Base-by-base conservation (phyloP, 1,140 invertebrate genomes). In the Drosophila varians region DNA sequence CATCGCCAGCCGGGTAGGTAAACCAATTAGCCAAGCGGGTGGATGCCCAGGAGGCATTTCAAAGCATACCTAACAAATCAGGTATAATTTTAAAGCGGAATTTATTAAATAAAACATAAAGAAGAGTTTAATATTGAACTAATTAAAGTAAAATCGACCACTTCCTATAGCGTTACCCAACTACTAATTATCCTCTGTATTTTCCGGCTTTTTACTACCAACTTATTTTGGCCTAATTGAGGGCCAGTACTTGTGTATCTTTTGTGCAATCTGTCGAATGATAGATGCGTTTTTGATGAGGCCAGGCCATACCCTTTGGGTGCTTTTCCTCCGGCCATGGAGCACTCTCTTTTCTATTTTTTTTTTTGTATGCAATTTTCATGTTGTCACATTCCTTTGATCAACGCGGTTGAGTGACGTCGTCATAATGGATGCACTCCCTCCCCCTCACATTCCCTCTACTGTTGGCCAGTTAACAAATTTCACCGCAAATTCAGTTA, bases 1-100 rank as follows among this genome's bases (percentile, higher is more conserved):
- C 87, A 65, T 90, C 87, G 28, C 87, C 87, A 74, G 87, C 87
- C 11, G 87, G 87, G 87, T 90, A 90, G 25, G 87, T 68, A 42
- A 25, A 26, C 9, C 16, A 52, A 26, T 52, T 19, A 34, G 38
- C 11, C 8, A 0, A 7, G 18, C n/a, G n/a, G n/a, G n/a, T n/a
- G n/a, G n/a, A n/a, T n/a, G n/a, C n/a, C n/a, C n/a, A n/a, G n/a
- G n/a, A n/a, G n/a, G n/a, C n/a, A n/a, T n/a, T n/a, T n/a, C n/a
- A n/a, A n/a, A n/a, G n/a, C n/a, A n/a, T n/a, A n/a, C n/a, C n/a
- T n/a, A n/a, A n/a, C n/a, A n/a, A n/a, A n/a, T n/a, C n/a, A n/a
- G n/a, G n/a, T n/a, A n/a, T n/a, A n/a, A n/a, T n/a, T n/a, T n/a
- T n/a, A n/a, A n/a, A n/a, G n/a, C n/a, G n/a, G n/a, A n/a, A n/a